Evolutionary conservation across 35 echinoderm and acorn worm genomes (phyloP).

Genomic region (Apostichopus californicus): DNA sequence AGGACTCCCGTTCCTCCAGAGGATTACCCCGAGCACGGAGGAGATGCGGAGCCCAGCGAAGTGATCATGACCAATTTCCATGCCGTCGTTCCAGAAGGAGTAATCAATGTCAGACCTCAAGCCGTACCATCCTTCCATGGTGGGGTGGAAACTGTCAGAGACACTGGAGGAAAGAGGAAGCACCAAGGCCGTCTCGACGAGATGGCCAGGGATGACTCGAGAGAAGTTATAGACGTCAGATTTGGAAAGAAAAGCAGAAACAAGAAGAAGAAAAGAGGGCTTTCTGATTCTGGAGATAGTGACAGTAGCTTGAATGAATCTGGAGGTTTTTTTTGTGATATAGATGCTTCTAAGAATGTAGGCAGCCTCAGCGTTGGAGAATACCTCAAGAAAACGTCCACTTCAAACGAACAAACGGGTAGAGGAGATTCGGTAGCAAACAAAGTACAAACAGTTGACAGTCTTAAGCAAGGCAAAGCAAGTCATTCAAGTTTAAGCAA

Average conservation of each 20-base stretch:
- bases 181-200: neutral
- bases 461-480: neutral
- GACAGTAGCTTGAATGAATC: neutral
- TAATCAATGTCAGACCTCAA: neutral
- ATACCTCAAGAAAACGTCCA: no score
- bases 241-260: neutral
- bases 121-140: neutral
- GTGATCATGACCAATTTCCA: neutral
- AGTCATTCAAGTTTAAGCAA: neutral
- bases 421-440: neutral
- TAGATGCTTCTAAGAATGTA: neutral
- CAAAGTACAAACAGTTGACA: neutral
- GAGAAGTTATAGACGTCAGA: neutral
- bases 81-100: neutral
- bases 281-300: neutral
- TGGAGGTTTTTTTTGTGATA: neutral
- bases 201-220: neutral
- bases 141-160: neutral
- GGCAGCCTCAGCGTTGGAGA: no score
- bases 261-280: neutral
- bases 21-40: neutral
- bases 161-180: neutral
- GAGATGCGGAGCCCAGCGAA: neutral
- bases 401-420: no score
- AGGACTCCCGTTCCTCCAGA: slow-evolving; percentile 24